Evolutionary conservation across 2,888 invertebrate species (phyloP), one percentile per base, ranked within the genome.

Genomic region (Diarsia dahlii): DNA sequence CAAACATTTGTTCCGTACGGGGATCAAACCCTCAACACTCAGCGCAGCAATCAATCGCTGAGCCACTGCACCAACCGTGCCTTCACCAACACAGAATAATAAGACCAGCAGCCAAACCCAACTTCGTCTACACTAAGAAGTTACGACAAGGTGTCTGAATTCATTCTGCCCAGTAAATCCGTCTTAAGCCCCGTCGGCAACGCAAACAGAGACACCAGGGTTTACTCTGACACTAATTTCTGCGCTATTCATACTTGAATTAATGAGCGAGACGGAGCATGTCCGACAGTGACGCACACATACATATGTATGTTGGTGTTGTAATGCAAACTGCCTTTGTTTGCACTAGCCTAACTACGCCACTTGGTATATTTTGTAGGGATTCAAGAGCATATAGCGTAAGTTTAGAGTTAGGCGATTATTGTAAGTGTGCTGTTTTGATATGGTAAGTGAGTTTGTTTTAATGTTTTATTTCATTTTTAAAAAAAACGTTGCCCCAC

Each of bases 161-260:
- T 84, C 81, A 78, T 71, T 78, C 83, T 81, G 73, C 56, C 39
- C 52, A 83, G 76, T 72, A 80, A 82, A 82, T 71, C 78, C 71
- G 56, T 71, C 84, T 66, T 74, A 84, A 84, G 84, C 77, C 54
- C 56, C 50, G 52, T 80, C 60, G 76, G 45, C 60, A 71, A 71
- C 58, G 74, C 69, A 71, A 83, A 84, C 80, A 73, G 72, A 52
- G 63, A 67, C 74, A 65, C 75, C 60, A 46, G 66, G 72, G 62
- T 76, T 80, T 65, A 82, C 63, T 63, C 74, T 66, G 60, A 74
- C 84, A 81, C 71, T 34, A 81, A 83, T 83, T 84, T 83, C 81
- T 73, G 34, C 68, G 48, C 84, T 84, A 81, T 84, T 84, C 71
- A 84, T 83, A 84, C 81, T 81, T 71, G 71, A 81, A 82, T 84